Evolutionary conservation across 2,888 invertebrate species (phyloP).

Genomic region (Carpatolechia fugitivella): DNA sequence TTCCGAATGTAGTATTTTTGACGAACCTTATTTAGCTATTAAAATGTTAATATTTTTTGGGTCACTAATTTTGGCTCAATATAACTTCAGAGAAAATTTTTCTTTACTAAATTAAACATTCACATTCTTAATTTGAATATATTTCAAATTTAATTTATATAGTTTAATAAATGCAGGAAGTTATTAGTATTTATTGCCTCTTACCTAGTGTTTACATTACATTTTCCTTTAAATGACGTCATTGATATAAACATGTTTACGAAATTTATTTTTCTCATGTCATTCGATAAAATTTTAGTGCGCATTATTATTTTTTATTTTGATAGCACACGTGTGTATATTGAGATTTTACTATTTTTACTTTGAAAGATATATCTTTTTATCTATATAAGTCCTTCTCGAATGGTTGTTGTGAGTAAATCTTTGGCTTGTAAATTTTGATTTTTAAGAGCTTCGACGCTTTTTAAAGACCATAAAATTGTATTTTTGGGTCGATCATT

Average conservation of each 20-base stretch:
- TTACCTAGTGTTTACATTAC: constrained; percentile 1
- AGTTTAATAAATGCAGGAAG: background rate
- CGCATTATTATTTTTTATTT: constrained; percentile 39
- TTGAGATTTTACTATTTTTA: constrained; percentile 18
- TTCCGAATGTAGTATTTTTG: background rate
- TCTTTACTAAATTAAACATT: no score
- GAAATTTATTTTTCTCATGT: constrained; percentile 33
- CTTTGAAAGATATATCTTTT: background rate
- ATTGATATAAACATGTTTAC: constrained; percentile 41
- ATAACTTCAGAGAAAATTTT: no score
- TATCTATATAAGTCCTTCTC: background rate
- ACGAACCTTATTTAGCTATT: background rate
- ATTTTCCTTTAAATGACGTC: constrained; percentile 17
- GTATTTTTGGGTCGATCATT: background rate
- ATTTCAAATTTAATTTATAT: no score
- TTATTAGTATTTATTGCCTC: background rate
- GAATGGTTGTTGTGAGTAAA: no score
- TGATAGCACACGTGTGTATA: constrained; percentile 22
- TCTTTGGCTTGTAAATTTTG: background rate
- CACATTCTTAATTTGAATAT: no score
- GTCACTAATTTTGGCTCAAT: background rate
- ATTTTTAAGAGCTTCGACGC: background rate
- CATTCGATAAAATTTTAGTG: constrained; percentile 42
- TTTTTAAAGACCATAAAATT: background rate
- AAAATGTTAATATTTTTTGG: background rate